Evolutionary conservation across 1,140 invertebrate genomes (phyloP).

Genomic region (Cotesia glomerata): DNA sequence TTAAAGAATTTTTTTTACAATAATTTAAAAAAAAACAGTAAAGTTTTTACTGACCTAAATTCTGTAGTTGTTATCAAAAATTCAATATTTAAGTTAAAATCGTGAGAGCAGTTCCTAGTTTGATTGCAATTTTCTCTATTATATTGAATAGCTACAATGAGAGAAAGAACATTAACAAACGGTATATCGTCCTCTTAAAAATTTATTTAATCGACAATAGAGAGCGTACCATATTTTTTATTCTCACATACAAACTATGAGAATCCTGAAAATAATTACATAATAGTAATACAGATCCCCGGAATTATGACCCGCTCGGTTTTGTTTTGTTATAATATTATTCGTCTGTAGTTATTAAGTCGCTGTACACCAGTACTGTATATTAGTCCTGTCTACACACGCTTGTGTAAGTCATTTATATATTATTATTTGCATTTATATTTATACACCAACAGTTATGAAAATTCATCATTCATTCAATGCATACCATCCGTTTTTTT

Average conservation of each 20-base stretch:
- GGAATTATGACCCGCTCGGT: not conserved
- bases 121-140: not conserved
- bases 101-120: not conserved
- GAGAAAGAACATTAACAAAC: not conserved
- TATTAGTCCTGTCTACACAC: not conserved
- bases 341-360: not conserved
- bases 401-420: not conserved
- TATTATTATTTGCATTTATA: no score
- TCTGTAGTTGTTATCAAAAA: no score
- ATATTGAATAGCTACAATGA: not conserved
- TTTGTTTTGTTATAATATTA: not conserved
- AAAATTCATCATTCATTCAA: not conserved
- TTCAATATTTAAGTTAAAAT: no score
- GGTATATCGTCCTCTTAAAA: slow-evolving; percentile 5
- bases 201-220: slow-evolving; percentile 10
- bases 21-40: no score
- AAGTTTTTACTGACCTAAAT: no score
- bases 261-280: slow-evolving; percentile 17
- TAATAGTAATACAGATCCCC: slow-evolving; percentile 5
- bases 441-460: not conserved
- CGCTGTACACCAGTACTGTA: not conserved
- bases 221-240: slow-evolving; percentile 11
- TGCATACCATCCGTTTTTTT: not conserved
- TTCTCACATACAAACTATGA: slow-evolving; percentile 11
- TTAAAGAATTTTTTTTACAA: no score